Evolutionary conservation across 2,888 invertebrate genomes (phyloP).

Genomic region (Exephanes ischioxanthus): DNA sequence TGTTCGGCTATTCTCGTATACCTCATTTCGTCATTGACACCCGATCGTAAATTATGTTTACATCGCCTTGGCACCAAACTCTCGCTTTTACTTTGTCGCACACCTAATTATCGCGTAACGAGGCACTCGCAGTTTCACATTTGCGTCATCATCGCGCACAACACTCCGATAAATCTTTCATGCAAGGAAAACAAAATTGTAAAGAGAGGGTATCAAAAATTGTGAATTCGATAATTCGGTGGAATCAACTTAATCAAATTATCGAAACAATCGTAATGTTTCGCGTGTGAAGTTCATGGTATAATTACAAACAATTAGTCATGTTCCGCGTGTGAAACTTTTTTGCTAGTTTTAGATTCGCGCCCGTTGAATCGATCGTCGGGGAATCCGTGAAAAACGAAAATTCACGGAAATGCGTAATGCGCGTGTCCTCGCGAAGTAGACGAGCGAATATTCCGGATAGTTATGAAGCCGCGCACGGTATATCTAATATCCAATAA

Average conservation of each 20-base stretch:
- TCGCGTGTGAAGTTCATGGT: background rate
- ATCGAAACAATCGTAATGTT: too few relatives aligned
- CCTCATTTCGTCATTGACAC: constrained; percentile 38
- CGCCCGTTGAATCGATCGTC: background rate
- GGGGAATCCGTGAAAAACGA: background rate
- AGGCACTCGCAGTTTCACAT: background rate
- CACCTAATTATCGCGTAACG: constrained; percentile 38
- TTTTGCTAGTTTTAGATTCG: background rate
- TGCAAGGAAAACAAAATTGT: background rate
- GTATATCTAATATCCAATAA: constrained; percentile 70
- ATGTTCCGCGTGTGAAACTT: background rate
- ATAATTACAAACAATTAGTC: background rate
- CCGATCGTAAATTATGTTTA: constrained; percentile 21
- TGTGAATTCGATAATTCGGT: too few relatives aligned
- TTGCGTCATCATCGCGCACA: background rate
- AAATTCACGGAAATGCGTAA: constrained; percentile 31
- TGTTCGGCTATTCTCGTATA: constrained; percentile 4
- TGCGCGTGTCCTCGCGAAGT: constrained; percentile 22
- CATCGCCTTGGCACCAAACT: constrained; percentile 48
- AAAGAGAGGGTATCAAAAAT: too few relatives aligned
- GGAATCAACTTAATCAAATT: background rate
- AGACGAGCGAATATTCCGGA: constrained; percentile 47
- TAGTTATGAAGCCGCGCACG: constrained; percentile 23
- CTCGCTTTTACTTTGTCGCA: constrained; percentile 24
- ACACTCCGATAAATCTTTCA: background rate